Percentiles rank a stretch among this genome's conserved stretches.
These are phyloP conservation scores for Triplophysa dalaica DNA, from an alignment of 2,113 vertebrate genomes.

Conservation along the genomic window DNA sequence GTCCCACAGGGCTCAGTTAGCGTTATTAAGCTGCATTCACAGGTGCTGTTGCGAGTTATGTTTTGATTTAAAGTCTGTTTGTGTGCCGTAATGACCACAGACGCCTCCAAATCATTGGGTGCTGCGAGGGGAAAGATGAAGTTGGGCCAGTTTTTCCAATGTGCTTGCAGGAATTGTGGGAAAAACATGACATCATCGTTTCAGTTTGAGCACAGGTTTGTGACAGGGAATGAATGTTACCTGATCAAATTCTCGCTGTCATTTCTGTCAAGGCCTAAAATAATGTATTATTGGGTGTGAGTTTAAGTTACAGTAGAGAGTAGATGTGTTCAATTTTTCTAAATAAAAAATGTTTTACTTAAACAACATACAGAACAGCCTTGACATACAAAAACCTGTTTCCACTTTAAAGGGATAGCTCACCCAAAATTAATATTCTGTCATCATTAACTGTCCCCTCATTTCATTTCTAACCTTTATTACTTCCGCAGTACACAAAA, in stretches of 20 bases:
- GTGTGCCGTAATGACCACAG: slow-evolving; percentile 60
- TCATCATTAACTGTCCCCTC: too few species aligned
- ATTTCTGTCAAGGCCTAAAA: too few species aligned
- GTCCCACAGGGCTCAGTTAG: not conserved
- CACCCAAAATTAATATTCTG: too few species aligned
- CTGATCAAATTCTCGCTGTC: slow-evolving; percentile 34
- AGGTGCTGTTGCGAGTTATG: not conserved
- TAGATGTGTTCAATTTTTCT: too few species aligned
- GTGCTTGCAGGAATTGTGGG: slow-evolving; percentile 28
- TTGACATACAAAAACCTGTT: too few species aligned
- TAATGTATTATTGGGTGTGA: too few species aligned
- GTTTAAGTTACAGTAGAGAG: too few species aligned
- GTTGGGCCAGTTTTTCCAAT: slow-evolving; percentile 33
- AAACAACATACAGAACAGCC: too few species aligned
- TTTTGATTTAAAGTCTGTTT: slow-evolving; percentile 34
- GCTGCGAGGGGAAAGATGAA: slow-evolving; percentile 3
- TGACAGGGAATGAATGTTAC: slow-evolving; percentile 23
- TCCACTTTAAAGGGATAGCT: too few species aligned
- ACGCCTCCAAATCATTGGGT: slow-evolving; percentile 15
- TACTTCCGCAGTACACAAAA: too few species aligned
- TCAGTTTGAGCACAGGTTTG: slow-evolving; percentile 46
- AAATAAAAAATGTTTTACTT: too few species aligned
- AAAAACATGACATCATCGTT: slow-evolving; percentile 58
- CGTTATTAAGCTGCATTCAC: not conserved
- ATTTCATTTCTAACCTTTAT: too few species aligned